Evolutionary conservation across 1,140 invertebrate genomes (phyloP), one percentile per base, ranked within the genome.

Genomic region (Ctenoplectra terminalis): DNA sequence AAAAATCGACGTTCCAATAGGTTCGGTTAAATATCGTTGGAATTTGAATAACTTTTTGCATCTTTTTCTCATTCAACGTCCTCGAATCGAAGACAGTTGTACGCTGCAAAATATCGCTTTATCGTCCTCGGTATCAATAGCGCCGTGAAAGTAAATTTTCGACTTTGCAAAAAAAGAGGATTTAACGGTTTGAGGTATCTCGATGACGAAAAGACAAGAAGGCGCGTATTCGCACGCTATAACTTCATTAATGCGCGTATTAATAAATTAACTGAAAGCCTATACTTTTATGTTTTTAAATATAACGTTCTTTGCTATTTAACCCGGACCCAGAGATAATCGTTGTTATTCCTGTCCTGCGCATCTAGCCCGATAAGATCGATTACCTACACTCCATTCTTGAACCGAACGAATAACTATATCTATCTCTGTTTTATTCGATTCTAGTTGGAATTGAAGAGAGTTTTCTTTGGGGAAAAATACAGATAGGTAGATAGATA

Each of bases 191-290:
- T n/a, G n/a, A n/a, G n/a, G n/a, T n/a, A 43, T 31, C 20, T n/a
- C 34, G 15, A n/a, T 40, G 34, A 26, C 61, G 20, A 23, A 52
- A 52, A 23, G 20, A 7, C 6, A n/a, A 7, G 23, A n/a, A n/a
- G n/a, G n/a, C n/a, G n/a, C 8, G 2, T 15, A n/a, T 7, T 58
- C 13, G 29, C 48, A 13, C n/a, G n/a, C n/a, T 26, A 50, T 84
- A 84, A 85, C 84, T 84, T 79, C 64, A 84, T 74, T 84, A 73
- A 74, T 46, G 63, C 60, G 67, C 34, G 43, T 84, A 82, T 84
- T 56, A 75, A 82, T 48, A 84, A 77, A 78, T 85, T 80, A 80
- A 85, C 78, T 52, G 84, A 50, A 61, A 73, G 56, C 75, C 15
- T 17, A 46, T 0, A n/a, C n/a, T n/a, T n/a, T n/a, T n/a, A n/a